These are phyloP conservation scores for Nannoperca obscura DNA, from an alignment of 2,797 vertebrate species.

Conservation along the genomic window DNA sequence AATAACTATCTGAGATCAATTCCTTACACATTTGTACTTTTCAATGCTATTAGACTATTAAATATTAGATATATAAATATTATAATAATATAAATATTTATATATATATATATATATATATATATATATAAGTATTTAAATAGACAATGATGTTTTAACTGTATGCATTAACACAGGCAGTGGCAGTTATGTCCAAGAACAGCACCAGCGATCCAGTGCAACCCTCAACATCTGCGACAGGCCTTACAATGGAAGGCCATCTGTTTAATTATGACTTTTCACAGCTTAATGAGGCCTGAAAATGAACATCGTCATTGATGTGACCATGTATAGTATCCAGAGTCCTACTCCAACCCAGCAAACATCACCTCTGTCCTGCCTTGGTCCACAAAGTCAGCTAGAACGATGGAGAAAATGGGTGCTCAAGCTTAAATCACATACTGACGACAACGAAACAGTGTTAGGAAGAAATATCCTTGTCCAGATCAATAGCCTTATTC, in stretches of 20 bases:
- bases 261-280: constrained; percentile 78
- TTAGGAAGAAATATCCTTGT: constrained; percentile 81
- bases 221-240: constrained; percentile 67
- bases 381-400: constrained; percentile 56
- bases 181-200: constrained; percentile 53
- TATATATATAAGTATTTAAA: constrained; percentile 13
- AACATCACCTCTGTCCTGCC: constrained; percentile 45
- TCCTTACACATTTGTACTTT: constrained; percentile 12
- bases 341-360: constrained; percentile 36
- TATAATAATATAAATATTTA: too few species aligned
- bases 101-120: neutral
- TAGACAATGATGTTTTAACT: constrained; percentile 34
- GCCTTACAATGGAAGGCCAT: constrained; percentile 69
- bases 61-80: too few species aligned
- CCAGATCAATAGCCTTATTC: constrained; percentile 79
- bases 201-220: constrained; percentile 61
- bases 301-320: constrained; percentile 69
- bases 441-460: constrained; percentile 71
- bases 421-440: constrained; percentile 72
- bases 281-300: constrained; percentile 75
- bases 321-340: constrained; percentile 47
- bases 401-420: constrained; percentile 47
- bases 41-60: constrained; percentile 7
- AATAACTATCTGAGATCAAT: neutral
- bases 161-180: constrained; percentile 44